Base-by-base conservation (phyloP, 2,888 invertebrate species). In the Callyntrura sp. region DNA sequence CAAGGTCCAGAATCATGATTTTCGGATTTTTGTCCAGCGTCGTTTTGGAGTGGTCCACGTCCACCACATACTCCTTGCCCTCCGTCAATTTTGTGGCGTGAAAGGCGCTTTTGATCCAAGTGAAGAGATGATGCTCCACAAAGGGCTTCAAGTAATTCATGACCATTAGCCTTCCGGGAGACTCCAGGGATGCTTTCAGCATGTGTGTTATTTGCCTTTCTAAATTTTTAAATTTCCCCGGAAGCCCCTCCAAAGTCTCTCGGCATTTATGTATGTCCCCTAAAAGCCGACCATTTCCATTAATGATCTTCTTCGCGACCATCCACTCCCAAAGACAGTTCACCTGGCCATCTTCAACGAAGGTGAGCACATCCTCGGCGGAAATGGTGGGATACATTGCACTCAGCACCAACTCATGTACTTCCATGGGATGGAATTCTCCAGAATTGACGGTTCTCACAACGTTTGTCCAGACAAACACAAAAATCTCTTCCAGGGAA, bases 401-500 rank as follows among this genome's bases (percentile, higher is more conserved):
- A 8, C 28, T n/a, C 23, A 51, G 11, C 1, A 83, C 51, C 0
- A 51, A 0, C 0, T 83, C 20, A 12, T 84, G 12, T 12, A 84
- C 57, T 17, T 55, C 23, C 23, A 14, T 35, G 5, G 84, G 55
- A 11, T 70, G 20, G 12, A 70, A 70, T 4, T 43, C 35, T 5
- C 45, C 57, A 0, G 8, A 9, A 4, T 43, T 57, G 9, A 84
- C 20, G 2, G 55, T 0, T 14, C 25, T 28, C 5, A 84, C 70
- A 5, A 70, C 57, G 17, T 17, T 25, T 2, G n/a, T 55, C 94
- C 94, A 94, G 88, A 94, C 94, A 81, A 86, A 93, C n/a, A 94
- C 88, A 55, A 94, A 94, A 12, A 94, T 90, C 0, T 94, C 92
- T 90, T 94, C 94, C 12, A 95, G 93, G 45, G 94, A 93, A 62